Evolutionary conservation across 1,140 invertebrate genomes (phyloP), one percentile per base, ranked within the genome.

Genomic region (Prorops nasuta): DNA sequence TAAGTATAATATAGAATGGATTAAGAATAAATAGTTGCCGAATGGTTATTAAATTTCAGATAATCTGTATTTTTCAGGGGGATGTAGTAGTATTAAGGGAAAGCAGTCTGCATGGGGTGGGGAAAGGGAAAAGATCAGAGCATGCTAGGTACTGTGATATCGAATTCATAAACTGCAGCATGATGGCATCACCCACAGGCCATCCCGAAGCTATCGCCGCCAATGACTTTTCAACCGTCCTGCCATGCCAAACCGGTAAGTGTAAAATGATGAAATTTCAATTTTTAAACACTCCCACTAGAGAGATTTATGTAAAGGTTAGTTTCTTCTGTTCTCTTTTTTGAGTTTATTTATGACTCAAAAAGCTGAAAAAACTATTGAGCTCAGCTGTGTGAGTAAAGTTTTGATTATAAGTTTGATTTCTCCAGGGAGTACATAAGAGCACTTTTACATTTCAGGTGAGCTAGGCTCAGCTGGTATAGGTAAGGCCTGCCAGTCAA

Each of bases 181-280:
- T 66, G 74, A 76, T 75, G 72, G 76, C 72, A 76, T 69, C 72
- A 75, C 69, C 67, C 76, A 77, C 68, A 70, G 76, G 70, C 73
- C 74, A 77, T 72, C 71, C 66, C 71, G 68, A 75, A 76, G 74
- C 72, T 77, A 76, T 70, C 73, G 72, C 71, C 74, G 72, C 72
- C 73, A 78, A 76, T 77, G 76, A 78, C 74, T 74, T 76, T 67
- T 76, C 72, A 77, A 78, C 76, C 76, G 76, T 78, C 76, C 76
- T 76, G 69, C 72, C 71, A 74, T 67, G 67, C 71, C 72, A 77
- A 74, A 69, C 72, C 71, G 74, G 74, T 78, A 49, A 70, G 43
- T 60, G 43, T 50, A 8, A 38, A 8, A 48, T n/a, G n/a, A n/a
- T n/a, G n/a, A n/a, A n/a, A n/a, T n/a, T n/a, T n/a, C n/a, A n/a